Percentiles rank a stretch among this genome's conserved stretches.
Evolutionary conservation across 2,113 vertebrate species (phyloP).

Genomic region (Stigmatopora nigra): DNA sequence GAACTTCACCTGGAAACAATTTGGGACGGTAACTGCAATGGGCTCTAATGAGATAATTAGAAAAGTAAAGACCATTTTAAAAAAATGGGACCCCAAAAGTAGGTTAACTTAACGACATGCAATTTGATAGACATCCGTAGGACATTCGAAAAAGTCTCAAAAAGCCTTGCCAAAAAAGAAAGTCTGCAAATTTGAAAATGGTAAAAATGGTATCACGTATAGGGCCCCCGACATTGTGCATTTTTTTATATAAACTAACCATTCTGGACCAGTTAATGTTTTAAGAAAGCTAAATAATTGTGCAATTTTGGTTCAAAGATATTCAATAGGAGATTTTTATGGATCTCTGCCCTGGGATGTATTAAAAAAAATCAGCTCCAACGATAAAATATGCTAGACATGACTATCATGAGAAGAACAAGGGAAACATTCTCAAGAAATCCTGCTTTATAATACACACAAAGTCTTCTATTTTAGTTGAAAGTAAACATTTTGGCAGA

Average conservation of each 20-base stretch:
- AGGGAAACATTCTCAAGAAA: too few relatives aligned
- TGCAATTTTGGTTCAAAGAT: neutral
- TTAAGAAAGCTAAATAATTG: too few relatives aligned
- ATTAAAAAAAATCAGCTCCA: neutral
- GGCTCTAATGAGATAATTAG: neutral
- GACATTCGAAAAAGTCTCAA: neutral
- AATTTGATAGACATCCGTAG: neutral
- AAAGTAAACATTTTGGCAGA: too few relatives aligned
- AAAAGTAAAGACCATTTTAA: neutral
- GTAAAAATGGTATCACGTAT: too few relatives aligned
- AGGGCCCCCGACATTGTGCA: too few relatives aligned
- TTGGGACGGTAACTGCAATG: neutral
- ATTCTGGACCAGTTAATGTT: too few relatives aligned
- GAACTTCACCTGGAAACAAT: neutral
- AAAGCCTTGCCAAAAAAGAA: neutral
- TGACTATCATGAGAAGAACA: too few relatives aligned
- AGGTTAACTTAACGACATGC: neutral
- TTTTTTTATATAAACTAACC: too few relatives aligned
- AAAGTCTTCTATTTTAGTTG: too few relatives aligned
- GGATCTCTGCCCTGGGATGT: neutral
- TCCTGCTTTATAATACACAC: too few relatives aligned
- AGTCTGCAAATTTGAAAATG: too few relatives aligned
- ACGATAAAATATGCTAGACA: neutral
- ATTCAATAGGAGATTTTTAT: neutral
- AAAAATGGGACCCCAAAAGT: neutral